These are phyloP conservation scores for Chloroceryle aenea DNA, from an alignment of 2,113 vertebrate genomes.

Conservation along the genomic window DNA sequence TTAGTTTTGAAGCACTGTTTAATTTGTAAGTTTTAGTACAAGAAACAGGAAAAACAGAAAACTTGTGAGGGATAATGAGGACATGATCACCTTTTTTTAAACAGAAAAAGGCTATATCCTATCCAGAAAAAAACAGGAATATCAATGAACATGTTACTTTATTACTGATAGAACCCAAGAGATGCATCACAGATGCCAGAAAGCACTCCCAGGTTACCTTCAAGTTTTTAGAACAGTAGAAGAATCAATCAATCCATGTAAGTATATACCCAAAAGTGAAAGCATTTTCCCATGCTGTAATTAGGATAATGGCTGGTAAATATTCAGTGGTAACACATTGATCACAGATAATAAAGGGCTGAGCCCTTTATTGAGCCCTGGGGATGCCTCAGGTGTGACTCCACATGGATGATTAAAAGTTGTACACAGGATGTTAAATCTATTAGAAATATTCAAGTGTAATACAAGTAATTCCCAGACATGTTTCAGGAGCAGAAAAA, in stretches of 20 bases:
- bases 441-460: not conserved
- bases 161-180: not conserved
- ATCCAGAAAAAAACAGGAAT: not conserved
- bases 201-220: constrained; percentile 16
- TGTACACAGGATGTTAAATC: not conserved
- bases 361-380: not conserved
- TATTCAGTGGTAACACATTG: constrained; percentile 15
- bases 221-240: constrained; percentile 33
- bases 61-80: not conserved
- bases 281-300: constrained; percentile 29
- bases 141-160: not conserved
- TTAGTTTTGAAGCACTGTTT: not conserved
- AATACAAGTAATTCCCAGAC: not conserved
- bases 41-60: not conserved
- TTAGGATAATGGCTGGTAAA: constrained; percentile 52
- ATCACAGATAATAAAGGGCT: constrained; percentile 13
- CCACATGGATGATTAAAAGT: constrained; percentile 19
- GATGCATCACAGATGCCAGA: constrained; percentile 14
- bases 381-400: not conserved
- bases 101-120: not conserved
- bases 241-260: constrained; percentile 54
- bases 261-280: constrained; percentile 32
- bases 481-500: not conserved
- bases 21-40: not conserved
- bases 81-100: not conserved